These are phyloP conservation scores for Augiades crinisus DNA, from an alignment of 2,888 invertebrate species.

Conservation along the genomic window DNA sequence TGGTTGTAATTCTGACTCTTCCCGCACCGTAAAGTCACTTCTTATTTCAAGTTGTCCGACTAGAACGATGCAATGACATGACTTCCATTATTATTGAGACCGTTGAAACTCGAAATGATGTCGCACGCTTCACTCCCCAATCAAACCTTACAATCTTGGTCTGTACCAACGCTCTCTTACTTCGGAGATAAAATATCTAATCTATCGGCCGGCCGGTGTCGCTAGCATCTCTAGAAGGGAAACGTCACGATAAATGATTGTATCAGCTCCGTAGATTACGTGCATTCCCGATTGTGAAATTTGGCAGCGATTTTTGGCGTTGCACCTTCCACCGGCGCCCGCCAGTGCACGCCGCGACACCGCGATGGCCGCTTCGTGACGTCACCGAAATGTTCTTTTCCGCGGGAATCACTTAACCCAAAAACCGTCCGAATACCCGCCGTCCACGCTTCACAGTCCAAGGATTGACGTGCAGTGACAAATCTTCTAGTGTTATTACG, in stretches of 20 bases:
- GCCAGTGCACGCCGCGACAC: constrained; percentile 44
- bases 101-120: no score
- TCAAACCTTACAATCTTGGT: no score
- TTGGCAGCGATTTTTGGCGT: constrained; percentile 67
- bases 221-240: constrained; percentile 19
- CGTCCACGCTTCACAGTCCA: constrained; percentile 11
- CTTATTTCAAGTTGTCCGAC: no score
- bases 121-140: no score
- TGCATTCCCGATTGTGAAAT: constrained; percentile 57
- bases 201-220: constrained; percentile 19
- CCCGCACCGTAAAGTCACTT: no score
- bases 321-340: constrained; percentile 38
- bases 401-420: constrained; percentile 49
- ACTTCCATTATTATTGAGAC: no score
- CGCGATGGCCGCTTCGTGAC: constrained; percentile 42
- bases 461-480: no score
- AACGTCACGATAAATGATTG: constrained; percentile 34
- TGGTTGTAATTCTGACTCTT: no score
- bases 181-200: constrained; percentile 12
- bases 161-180: neutral
- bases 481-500: constrained; percentile 14
- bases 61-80: no score
- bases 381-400: constrained; percentile 52
- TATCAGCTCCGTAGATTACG: constrained; percentile 33
- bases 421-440: constrained; percentile 4